Conservation (phyloP, 2,888 invertebrate genomes). For the Dromius quadrimaculatus region DNA sequence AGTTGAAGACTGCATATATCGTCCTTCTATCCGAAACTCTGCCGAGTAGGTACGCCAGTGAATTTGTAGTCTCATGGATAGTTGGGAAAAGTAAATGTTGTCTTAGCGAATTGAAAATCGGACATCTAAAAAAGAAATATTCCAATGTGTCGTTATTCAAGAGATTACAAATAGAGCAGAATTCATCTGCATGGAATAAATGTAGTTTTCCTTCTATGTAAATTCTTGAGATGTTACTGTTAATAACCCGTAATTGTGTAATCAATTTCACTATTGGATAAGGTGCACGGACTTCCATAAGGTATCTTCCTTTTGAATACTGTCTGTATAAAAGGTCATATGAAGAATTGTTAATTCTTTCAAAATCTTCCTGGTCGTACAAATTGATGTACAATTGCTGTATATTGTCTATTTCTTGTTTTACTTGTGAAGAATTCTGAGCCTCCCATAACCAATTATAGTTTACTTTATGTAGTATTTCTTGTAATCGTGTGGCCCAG, state of each 20-base stretch:
- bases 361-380: background rate
- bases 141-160: background rate
- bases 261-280: constrained; percentile 4
- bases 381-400: background rate
- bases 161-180: background rate
- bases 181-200: background rate
- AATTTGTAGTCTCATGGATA: too few species aligned
- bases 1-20: too few species aligned
- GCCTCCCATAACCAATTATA: background rate
- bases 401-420: background rate
- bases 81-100: too few species aligned
- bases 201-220: background rate
- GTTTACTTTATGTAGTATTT: background rate
- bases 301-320: background rate
- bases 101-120: background rate
- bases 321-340: background rate
- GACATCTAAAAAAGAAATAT: background rate
- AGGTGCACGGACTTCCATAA: background rate
- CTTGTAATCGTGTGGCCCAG: background rate
- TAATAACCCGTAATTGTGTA: background rate
- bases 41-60: too few species aligned
- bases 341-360: background rate
- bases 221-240: background rate
- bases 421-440: background rate
- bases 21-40: too few species aligned